Evolutionary conservation across 2,888 invertebrate species (phyloP).

Genomic region (Slavum lentiscoides): DNA sequence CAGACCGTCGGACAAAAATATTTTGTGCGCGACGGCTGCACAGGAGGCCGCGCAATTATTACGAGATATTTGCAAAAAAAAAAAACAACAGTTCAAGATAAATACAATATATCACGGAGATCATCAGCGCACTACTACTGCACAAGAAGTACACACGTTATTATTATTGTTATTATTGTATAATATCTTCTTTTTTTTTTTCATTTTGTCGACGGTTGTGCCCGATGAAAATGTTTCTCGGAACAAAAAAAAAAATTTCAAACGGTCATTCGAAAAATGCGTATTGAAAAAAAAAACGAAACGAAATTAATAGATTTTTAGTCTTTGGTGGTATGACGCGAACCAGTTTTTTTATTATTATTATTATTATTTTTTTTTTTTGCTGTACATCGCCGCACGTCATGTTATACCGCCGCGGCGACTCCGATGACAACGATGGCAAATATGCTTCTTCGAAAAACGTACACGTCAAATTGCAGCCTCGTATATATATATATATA

Average conservation of each 20-base stretch:
- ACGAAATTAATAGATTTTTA: conserved; percentile 50
- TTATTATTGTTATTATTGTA: no score
- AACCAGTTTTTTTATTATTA: conserved; percentile 37
- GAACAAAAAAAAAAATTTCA: conserved; percentile 23
- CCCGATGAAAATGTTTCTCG: conserved; percentile 28
- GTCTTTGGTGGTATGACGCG: conserved; percentile 53
- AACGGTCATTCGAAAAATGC: conserved; percentile 43
- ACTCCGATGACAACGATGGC: conserved; percentile 40
- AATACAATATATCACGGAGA: conserved; percentile 15
- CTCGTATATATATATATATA: no score
- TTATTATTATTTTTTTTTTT: conserved; percentile 1
- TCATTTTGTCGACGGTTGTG: conserved; percentile 16
- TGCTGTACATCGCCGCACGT: conserved; percentile 37
- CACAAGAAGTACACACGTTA: no score
- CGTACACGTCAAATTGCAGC: conserved; percentile 32
- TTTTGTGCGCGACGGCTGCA: no score
- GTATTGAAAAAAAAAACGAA: conserved; percentile 29
- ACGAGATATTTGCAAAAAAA: no score
- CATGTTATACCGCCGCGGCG: conserved; percentile 38
- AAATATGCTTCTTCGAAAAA: conserved; percentile 51
- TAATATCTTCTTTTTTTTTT: neutral
- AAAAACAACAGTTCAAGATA: no score
- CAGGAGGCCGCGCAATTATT: no score
- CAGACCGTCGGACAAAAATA: no score
- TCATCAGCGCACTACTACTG: neutral